These are phyloP conservation scores for Cebidichthys violaceus DNA, from an alignment of 2,113 vertebrate genomes.

Conservation along the genomic window DNA sequence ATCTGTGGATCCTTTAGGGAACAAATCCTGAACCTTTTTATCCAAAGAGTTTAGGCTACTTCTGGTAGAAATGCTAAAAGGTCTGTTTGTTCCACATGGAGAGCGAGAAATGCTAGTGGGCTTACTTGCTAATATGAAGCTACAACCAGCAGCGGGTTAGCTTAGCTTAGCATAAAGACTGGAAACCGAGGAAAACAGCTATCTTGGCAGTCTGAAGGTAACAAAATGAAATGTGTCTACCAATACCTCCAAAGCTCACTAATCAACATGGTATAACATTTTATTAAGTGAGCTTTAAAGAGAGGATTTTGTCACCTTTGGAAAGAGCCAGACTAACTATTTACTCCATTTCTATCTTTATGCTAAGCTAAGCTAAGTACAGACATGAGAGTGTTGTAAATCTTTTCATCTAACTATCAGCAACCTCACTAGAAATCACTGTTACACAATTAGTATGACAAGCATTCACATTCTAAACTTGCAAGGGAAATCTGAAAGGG, in stretches of 20 bases:
- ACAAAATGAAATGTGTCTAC: not conserved
- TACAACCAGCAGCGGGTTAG: not conserved
- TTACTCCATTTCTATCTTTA: not conserved
- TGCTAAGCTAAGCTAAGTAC: not conserved
- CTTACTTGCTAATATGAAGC: not conserved
- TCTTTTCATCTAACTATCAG: not conserved
- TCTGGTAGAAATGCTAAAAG: slow-evolving; percentile 19
- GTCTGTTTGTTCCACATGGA: slow-evolving; percentile 9
- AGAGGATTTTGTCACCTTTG: not conserved
- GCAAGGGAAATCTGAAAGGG: not conserved
- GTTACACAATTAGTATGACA: not conserved
- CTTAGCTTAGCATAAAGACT: not conserved
- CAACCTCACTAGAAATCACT: not conserved
- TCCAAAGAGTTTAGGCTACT: slow-evolving; percentile 39
- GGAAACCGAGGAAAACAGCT: not conserved
- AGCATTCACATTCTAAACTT: slow-evolving; percentile 2
- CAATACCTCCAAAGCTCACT: not conserved
- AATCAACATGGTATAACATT: not conserved
- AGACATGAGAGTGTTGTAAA: not conserved
- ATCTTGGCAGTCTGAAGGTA: not conserved
- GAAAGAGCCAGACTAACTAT: not conserved
- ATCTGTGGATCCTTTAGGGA: slow-evolving; percentile 7
- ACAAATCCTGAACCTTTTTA: slow-evolving; percentile 29
- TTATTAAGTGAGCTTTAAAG: not conserved
- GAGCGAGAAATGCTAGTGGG: too few relatives aligned